These are phyloP conservation scores for Macropis europaea DNA, from an alignment of 2,888 invertebrate species.

Conservation along the genomic window DNA sequence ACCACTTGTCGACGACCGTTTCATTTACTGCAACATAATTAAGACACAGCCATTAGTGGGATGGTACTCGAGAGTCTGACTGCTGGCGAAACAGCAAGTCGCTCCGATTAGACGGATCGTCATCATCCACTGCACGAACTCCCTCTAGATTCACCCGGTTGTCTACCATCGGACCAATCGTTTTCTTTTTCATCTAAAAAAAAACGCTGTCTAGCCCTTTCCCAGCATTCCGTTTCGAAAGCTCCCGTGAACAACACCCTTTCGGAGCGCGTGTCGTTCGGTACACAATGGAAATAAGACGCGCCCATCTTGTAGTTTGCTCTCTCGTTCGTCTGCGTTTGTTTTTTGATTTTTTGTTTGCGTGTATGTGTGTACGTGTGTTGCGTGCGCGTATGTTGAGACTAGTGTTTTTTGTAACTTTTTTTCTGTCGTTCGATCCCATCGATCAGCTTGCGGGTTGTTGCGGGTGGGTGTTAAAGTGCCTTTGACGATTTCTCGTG, in stretches of 20 bases:
- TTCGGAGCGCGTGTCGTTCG: constrained; percentile 4
- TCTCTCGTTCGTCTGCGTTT: background rate
- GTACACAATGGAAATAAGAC: background rate
- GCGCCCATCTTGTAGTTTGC: constrained; percentile 2
- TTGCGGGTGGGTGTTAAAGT: constrained; percentile 55
- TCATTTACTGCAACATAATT: constrained; percentile 73
- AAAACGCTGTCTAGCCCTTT: too few species aligned
- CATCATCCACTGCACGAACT: background rate
- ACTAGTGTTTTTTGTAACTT: constrained; percentile 21
- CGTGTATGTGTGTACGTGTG: constrained; percentile 12
- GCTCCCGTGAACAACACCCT: constrained; percentile 2
- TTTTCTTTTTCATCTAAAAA: too few species aligned
- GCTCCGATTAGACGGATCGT: constrained; percentile 27
- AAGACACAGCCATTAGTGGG: constrained; percentile 53
- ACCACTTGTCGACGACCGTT: constrained; percentile 68
- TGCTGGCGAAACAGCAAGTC: constrained; percentile 6
- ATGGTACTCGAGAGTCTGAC: background rate
- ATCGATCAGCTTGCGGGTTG: constrained; percentile 58
- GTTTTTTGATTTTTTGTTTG: background rate
- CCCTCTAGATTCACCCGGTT: background rate
- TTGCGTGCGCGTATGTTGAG: constrained; percentile 16
- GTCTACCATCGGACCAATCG: too few species aligned
- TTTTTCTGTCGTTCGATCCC: constrained; percentile 54
- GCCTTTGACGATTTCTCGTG: constrained; percentile 58
- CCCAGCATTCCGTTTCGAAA: background rate